Evolutionary conservation across 2,797 vertebrate genomes (phyloP).

Genomic region (Brotula barbata): DNA sequence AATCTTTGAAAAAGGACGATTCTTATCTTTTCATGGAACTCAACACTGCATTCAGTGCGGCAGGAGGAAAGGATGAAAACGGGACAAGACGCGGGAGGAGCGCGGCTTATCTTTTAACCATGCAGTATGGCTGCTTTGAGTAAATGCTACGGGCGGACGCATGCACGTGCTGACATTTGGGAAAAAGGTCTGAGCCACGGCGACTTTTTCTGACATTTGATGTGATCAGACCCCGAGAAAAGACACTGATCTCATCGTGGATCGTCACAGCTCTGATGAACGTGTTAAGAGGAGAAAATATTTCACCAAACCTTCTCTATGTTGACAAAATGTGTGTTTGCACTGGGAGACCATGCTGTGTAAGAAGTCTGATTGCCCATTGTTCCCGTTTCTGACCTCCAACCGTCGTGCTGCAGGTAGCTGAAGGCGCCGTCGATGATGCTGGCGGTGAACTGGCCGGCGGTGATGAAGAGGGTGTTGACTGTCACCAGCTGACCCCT

Average conservation of each 20-base stretch:
- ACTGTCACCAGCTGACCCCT: conserved; percentile 93
- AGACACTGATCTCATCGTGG: background rate
- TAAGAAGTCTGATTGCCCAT: no score
- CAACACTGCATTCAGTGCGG: background rate
- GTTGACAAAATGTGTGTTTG: no score
- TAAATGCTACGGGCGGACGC: conserved; percentile 50
- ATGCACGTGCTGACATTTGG: conserved; percentile 65
- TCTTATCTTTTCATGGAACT: conserved; percentile 25
- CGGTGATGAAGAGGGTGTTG: conserved; percentile 94
- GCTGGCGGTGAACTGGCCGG: conserved; percentile 93
- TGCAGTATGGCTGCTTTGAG: conserved; percentile 16
- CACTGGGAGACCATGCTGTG: no score
- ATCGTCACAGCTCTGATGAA: no score
- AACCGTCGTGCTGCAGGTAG: conserved; percentile 86
- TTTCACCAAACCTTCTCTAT: no score
- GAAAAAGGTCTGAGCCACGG: conserved; percentile 23
- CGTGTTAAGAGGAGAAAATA: no score
- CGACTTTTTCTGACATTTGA: conserved; percentile 47
- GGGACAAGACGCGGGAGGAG: background rate
- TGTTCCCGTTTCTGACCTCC: no score
- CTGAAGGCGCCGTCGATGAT: conserved; percentile 93
- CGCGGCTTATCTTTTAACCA: conserved; percentile 8
- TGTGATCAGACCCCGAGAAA: conserved; percentile 31
- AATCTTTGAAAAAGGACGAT: conserved; percentile 21
- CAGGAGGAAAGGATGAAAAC: conserved; percentile 5